Conservation (phyloP, 2,113 vertebrate genomes). For the Lontra canadensis region DNA sequence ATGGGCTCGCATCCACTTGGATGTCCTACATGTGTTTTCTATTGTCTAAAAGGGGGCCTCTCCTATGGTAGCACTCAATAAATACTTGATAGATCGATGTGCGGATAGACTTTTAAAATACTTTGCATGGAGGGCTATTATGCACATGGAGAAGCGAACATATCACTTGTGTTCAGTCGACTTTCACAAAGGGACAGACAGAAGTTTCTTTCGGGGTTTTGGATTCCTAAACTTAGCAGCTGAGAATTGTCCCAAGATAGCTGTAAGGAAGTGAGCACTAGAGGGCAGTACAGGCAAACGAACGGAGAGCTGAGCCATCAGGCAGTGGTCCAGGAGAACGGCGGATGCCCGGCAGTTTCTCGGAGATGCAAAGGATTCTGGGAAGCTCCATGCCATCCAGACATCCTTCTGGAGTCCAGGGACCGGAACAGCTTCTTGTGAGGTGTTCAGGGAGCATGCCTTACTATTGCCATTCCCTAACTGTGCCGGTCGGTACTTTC, state of each 20-base stretch:
- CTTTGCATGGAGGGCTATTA: background rate
- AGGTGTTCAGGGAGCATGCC: background rate
- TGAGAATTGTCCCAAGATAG: background rate
- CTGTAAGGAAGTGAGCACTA: conserved; percentile 42
- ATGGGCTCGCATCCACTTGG: background rate
- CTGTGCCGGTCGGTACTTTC: background rate
- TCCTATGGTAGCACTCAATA: background rate
- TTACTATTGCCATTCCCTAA: background rate
- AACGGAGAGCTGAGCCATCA: background rate
- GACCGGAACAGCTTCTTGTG: background rate
- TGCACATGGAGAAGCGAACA: background rate
- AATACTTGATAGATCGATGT: background rate
- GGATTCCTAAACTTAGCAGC: background rate
- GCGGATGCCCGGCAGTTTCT: background rate
- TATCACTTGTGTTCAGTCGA: background rate
- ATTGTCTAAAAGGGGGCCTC: background rate
- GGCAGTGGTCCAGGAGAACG: background rate
- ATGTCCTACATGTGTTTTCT: background rate
- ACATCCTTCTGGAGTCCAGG: background rate
- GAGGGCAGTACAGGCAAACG: conserved; percentile 82
- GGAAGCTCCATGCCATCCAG: background rate
- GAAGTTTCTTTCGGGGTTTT: background rate
- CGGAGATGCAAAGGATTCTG: conserved; percentile 33
- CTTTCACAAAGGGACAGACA: background rate
- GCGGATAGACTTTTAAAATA: background rate